A percentile compares a stretch with the other conserved stretches of the same genome.
phyloP scores from a whole-genome alignment of 2,113 vertebrate species.

The Diadophis punctatus region DNA sequence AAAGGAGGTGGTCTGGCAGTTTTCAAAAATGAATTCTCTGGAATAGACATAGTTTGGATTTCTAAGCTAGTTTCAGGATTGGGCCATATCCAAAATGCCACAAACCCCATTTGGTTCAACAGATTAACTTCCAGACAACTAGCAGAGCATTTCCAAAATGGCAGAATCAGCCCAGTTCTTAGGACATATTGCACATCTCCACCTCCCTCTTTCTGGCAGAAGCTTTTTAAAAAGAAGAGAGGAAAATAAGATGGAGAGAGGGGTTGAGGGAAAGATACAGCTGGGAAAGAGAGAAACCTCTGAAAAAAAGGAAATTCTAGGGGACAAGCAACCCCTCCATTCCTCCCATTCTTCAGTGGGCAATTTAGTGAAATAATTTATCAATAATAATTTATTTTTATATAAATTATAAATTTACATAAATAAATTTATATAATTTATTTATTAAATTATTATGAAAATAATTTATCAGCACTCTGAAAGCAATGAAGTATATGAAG shows the following conservation, averaged over 20 bases:
- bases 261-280: not conserved
- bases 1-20: not conserved
- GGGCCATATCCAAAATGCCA: not conserved
- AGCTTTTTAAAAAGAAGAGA: not conserved
- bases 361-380: not conserved
- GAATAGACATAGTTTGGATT: not conserved
- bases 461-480: not conserved
- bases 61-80: not conserved
- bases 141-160: not conserved
- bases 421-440: too few relatives aligned
- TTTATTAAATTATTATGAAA: too few relatives aligned
- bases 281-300: not conserved
- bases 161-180: not conserved
- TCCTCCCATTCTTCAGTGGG: not conserved
- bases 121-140: not conserved
- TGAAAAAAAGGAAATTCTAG: not conserved
- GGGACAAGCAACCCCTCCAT: not conserved
- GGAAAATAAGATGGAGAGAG: not conserved
- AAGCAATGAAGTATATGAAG: not conserved
- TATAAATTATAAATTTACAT: too few relatives aligned
- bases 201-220: not conserved
- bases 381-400: too few relatives aligned
- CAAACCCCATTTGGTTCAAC: not conserved
- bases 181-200: not conserved
- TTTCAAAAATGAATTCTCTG: not conserved